Percentiles rank a stretch among this genome's conserved stretches.
Conservation (phyloP, 1,140 invertebrate species). For the Acyrthosiphon pisum region DNA sequence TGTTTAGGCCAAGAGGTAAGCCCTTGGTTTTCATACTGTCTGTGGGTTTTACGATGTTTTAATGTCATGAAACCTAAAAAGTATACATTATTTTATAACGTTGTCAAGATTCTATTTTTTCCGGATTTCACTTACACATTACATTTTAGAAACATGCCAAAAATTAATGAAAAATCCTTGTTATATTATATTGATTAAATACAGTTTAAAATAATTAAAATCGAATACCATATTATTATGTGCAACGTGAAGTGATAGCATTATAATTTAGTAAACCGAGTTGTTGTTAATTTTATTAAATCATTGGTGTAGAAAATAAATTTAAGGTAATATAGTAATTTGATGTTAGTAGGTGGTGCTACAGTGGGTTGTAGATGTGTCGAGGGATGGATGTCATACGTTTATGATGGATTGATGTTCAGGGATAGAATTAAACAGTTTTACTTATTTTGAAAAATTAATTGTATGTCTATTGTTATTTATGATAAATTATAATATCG, state of each 20-base stretch:
- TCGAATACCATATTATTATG: neutral
- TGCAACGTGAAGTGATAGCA: neutral
- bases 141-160: neutral
- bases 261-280: neutral
- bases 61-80: neutral
- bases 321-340: conserved; percentile 2
- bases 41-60: neutral
- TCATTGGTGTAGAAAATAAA: neutral
- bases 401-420: neutral
- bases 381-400: neutral
- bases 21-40: neutral
- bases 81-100: neutral
- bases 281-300: neutral
- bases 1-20: neutral
- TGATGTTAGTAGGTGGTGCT: neutral
- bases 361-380: neutral
- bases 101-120: neutral
- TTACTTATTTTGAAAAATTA: neutral
- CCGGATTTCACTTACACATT: neutral
- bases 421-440: neutral
- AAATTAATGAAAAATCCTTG: neutral
- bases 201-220: neutral
- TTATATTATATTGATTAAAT: neutral
- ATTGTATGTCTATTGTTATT: neutral
- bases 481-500: neutral